phyloP scores from a whole-genome alignment of 2,888 invertebrate species.

The Tenthredo distinguenda region DNA sequence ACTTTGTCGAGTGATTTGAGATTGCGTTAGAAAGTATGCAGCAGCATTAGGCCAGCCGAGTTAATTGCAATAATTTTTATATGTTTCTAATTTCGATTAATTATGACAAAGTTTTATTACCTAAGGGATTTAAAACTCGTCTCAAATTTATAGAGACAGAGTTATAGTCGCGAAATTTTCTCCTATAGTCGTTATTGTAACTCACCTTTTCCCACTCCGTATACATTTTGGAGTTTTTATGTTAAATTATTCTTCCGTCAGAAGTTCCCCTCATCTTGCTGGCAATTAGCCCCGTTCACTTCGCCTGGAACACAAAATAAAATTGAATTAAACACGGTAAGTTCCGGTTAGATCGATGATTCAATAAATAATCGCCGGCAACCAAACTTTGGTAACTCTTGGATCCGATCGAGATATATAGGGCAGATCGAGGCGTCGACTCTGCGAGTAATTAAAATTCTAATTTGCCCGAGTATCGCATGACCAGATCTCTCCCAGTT shows the following conservation, averaged over 20 bases:
- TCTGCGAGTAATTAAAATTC: not conserved
- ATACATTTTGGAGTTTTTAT: conserved; percentile 66
- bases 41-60: not conserved
- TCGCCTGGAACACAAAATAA: conserved; percentile 10
- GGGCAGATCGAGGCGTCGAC: not conserved
- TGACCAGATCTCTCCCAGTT: not conserved
- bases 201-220: conserved; percentile 75
- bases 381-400: not conserved
- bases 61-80: not conserved
- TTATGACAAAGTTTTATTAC: not conserved
- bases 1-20: conserved; percentile 5
- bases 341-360: not conserved
- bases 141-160: not conserved
- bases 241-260: conserved; percentile 31
- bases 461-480: not conserved
- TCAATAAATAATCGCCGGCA: too few species aligned
- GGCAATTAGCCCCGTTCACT: not conserved
- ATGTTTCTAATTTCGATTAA: not conserved
- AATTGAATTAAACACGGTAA: not conserved
- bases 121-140: not conserved
- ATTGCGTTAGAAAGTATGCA: not conserved
- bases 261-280: conserved; percentile 51
- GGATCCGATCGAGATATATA: not conserved
- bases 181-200: not conserved
- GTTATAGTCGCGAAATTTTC: not conserved